Conservation (phyloP, 2,113 vertebrate genomes). For the Lamprotornis superbus region DNA sequence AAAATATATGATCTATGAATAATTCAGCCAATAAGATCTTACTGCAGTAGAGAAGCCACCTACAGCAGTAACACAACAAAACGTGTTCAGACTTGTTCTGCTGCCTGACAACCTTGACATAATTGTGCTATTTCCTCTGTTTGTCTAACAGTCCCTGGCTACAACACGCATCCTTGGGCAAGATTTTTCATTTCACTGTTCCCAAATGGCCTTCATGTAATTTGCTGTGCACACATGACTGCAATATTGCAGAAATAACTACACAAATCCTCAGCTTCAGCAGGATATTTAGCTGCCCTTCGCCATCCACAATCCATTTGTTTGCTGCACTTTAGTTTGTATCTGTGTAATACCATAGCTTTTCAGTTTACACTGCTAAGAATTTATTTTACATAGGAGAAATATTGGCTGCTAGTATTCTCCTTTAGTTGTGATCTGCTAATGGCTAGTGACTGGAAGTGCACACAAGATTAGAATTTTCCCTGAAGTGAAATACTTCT, state of each 20-base stretch:
- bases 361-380: neutral
- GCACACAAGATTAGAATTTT: neutral
- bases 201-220: neutral
- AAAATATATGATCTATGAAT: neutral
- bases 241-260: neutral
- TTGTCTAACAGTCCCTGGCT: slow-evolving; percentile 6
- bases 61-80: neutral
- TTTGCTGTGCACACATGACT: neutral
- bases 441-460: neutral
- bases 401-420: neutral
- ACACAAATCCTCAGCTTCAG: neutral
- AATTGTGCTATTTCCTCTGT: slow-evolving; percentile 37
- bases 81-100: slow-evolving; percentile 34
- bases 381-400: neutral
- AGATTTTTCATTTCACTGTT: neutral
- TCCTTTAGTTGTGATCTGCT: neutral
- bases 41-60: neutral
- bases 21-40: neutral
- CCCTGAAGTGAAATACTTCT: neutral
- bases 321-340: neutral
- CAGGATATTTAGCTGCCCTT: neutral
- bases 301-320: accelerated
- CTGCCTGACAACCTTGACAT: slow-evolving; percentile 43
- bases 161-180: slow-evolving; percentile 10
- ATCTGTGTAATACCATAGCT: neutral